Evolutionary conservation across 2,113 vertebrate genomes (phyloP), one percentile per base, ranked within the genome.

Genomic region (Ascaphus truei): DNA sequence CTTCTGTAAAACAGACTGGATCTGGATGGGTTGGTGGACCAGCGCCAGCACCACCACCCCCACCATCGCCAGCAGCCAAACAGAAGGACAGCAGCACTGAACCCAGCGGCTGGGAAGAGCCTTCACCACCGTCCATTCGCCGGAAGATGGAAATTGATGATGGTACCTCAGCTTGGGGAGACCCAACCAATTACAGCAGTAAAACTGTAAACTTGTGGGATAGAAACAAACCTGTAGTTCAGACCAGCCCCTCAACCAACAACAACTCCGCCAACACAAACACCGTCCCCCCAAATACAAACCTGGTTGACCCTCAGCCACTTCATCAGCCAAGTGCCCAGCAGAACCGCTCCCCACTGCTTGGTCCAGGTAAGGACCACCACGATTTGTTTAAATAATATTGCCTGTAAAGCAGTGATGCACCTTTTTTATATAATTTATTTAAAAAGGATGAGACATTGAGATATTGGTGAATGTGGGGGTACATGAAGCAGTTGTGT

Each of bases 71-170:
- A 88, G 92, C 86, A 77, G 90, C 86, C 75, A 97, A 98, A 79
- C 91, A 93, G 64, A 79, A 77, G 71, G 87, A 88, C 57, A 5
- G 12, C 9, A 80, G 78, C 67, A 86, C 88, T 61, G 95, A 97
- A 76, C 81, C 93, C 76, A 98, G 93, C 31, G 97, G 97, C 79
- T 99, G 97, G 96, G 92, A 98, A 72, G 96, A 99, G 66, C 97
- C 96, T 55, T 98, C 96, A 29, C 96, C 95, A 59, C 95, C 95
- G 2, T 98, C 97, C 71, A 89, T 98, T 73, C 94, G 96, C 36
- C 95, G 96, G 75, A 99, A 98, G 83, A 98, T 98, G 94, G 97
- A 98, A 83, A 98, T 99, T 1, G 97, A 98, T 68, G 97, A 99
- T 58, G 97, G 97, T 86, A 99, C 96, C 78, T 96, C 97, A 80